Base-by-base conservation (phyloP, 2,888 invertebrate species). In the Euzophera pinguis region DNA sequence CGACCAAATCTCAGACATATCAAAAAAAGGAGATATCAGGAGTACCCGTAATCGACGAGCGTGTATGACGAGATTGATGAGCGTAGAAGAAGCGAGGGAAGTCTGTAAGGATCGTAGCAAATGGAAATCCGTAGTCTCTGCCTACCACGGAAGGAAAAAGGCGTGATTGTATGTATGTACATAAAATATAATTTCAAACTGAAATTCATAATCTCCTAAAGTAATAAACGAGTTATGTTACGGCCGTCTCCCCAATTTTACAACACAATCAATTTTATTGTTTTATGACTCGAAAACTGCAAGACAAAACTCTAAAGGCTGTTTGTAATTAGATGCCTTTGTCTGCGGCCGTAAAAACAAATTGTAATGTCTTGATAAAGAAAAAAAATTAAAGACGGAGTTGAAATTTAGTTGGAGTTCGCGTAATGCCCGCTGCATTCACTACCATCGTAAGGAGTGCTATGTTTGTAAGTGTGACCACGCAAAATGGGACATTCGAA, bases 311-410 rank as follows among this genome's bases (percentile, higher is more conserved):
- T n/a, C 1, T 17, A 17, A 8, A 10, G 38, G 29, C 29, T 50
- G 49, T 29, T 1, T 29, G 39, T 13, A 38, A 39, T 27, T 48
- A 29, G 27, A 39, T 17, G 42, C 49, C 38, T 39, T 50, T 50
- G 32, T 32, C 51, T 43, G 34, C 22, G 29, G 42, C 37, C 14
- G 32, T 52, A 41, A 48, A 43, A 50, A 50, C 37, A 37, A 32
- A 43, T 43, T 29, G 53, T 29, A 34, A 50, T 50, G 51, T 38
- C 50, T 54, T 54, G 42, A 51, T 53, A 54, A 34, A 52, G 41
- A 47, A 39, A 48, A 57, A 56, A 51, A 53, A 41, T 54, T 39
- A 35, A 22, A 54, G 54, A 38, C 16, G 34, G 8, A 14, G 50
- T 10, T 39, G 43, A 47, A 34, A 42, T 41, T 14, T 4, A 3